A percentile compares a stretch with the other conserved stretches of the same genome.
These are phyloP conservation scores for Astropecten irregularis DNA, from an alignment of 53 echinoderm and acorn worm genomes.

Conservation along the genomic window DNA sequence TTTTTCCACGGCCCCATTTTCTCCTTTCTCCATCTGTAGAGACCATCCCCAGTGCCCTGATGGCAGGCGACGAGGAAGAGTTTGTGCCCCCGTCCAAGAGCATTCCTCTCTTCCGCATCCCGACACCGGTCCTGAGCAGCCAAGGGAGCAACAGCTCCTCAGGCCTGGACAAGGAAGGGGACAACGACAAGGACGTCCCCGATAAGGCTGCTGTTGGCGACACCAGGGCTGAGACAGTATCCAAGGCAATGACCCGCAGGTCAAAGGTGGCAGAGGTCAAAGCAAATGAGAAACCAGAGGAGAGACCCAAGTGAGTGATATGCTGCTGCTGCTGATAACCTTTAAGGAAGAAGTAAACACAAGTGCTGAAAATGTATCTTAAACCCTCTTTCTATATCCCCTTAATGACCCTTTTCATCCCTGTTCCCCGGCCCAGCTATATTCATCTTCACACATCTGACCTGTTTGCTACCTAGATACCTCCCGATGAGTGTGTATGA, in stretches of 20 bases:
- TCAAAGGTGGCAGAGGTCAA: slow-evolving; percentile 58
- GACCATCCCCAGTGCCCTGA: slow-evolving; percentile 81
- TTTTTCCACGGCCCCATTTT: too few species aligned
- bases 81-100: slow-evolving; percentile 75
- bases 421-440: too few species aligned
- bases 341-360: too few species aligned
- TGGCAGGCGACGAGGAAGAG: slow-evolving; percentile 98
- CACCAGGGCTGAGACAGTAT: slow-evolving; percentile 38
- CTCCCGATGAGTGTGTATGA: slow-evolving; percentile 97
- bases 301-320: slow-evolving; percentile 77
- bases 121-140: slow-evolving; percentile 68
- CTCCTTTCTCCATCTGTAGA: slow-evolving; percentile 43
- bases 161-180: slow-evolving; percentile 16
- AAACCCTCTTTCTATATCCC: too few species aligned
- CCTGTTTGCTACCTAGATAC: too few species aligned
- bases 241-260: slow-evolving; percentile 56
- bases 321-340: not conserved
- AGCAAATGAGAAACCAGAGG: slow-evolving; percentile 48
- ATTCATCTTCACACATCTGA: too few species aligned
- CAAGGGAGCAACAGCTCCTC: slow-evolving; percentile 68
- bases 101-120: slow-evolving; percentile 63
- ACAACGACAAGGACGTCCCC: not conserved
- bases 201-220: slow-evolving; percentile 16
- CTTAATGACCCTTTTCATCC: too few species aligned
- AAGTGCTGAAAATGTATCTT: not conserved